Percentiles rank a stretch among this genome's conserved stretches.
phyloP scores from a whole-genome alignment of 2,888 invertebrate genomes.

The Xestia ashworthii region DNA sequence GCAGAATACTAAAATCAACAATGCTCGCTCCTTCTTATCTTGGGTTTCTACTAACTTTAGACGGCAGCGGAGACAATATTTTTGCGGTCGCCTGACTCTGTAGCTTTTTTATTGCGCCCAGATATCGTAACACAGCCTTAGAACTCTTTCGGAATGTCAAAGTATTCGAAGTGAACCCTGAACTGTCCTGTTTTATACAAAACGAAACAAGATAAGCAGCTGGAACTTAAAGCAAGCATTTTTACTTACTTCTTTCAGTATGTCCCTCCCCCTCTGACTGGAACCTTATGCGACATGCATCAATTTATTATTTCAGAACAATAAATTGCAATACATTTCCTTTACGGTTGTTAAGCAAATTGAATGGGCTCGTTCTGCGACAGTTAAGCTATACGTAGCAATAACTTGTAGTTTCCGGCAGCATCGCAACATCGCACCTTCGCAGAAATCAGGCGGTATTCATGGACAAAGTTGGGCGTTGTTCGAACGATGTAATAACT shows the following conservation, averaged over 20 bases:
- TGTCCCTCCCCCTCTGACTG: background rate
- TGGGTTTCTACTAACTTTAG: constrained; percentile 60
- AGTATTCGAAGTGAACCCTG: constrained; percentile 8
- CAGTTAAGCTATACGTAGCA: constrained; percentile 21
- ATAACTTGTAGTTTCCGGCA: constrained; percentile 35
- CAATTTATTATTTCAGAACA: background rate
- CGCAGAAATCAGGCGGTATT: constrained; percentile 54
- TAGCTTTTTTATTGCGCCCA: constrained; percentile 55
- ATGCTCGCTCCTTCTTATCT: constrained; percentile 62
- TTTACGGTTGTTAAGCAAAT: background rate
- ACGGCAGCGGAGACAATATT: constrained; percentile 62
- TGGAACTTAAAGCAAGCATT: background rate
- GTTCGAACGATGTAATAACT: constrained; percentile 70
- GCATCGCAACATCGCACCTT: constrained; percentile 41
- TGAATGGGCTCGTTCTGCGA: constrained; percentile 15
- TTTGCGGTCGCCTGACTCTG: constrained; percentile 59
- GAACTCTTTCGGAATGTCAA: constrained; percentile 33
- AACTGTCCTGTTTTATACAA: constrained; percentile 1
- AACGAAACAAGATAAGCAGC: background rate
- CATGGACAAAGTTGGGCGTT: constrained; percentile 66
- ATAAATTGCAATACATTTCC: background rate
- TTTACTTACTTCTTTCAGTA: background rate
- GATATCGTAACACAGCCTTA: constrained; percentile 39
- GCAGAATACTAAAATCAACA: constrained; percentile 68
- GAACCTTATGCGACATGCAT: background rate